phyloP scores from a whole-genome alignment of 2,888 invertebrate genomes.

The Iphiclides podalirius region DNA sequence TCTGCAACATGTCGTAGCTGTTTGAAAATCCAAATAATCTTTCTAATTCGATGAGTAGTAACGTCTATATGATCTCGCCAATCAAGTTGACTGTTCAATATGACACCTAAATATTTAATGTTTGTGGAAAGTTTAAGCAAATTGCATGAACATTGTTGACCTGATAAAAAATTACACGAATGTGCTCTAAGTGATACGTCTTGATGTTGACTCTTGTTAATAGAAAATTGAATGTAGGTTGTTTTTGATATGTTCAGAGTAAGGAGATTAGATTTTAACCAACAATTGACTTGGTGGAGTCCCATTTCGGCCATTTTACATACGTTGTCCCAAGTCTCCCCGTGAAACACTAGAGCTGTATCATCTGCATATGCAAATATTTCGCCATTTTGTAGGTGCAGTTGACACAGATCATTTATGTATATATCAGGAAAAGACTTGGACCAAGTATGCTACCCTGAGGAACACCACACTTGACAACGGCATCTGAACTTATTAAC shows the following conservation, averaged over 20 bases:
- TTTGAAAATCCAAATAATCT: too few relatives aligned
- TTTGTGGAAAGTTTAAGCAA: too few relatives aligned
- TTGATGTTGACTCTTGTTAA: too few relatives aligned
- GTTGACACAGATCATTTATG: not conserved
- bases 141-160: too few relatives aligned
- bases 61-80: too few relatives aligned
- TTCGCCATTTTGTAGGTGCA: not conserved
- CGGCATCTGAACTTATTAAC: not conserved
- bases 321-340: conserved; percentile 4
- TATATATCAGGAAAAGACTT: conserved; percentile 3
- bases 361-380: conserved; percentile 11
- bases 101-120: too few relatives aligned
- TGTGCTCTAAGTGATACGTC: too few relatives aligned
- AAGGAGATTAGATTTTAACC: conserved; percentile 1
- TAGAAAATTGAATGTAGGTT: conserved; percentile 1
- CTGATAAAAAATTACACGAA: too few relatives aligned
- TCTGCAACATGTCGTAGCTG: too few relatives aligned
- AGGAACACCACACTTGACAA: not conserved
- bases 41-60: too few relatives aligned
- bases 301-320: not conserved
- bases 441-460: conserved; percentile 6
- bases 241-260: conserved; percentile 4
- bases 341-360: conserved; percentile 5
- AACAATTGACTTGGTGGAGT: conserved; percentile 2
- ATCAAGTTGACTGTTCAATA: too few relatives aligned